Percentiles rank a stretch among this genome's conserved stretches.
Evolutionary conservation across 2,888 invertebrate genomes (phyloP).

Genomic region (Dastarcus helophoroides): DNA sequence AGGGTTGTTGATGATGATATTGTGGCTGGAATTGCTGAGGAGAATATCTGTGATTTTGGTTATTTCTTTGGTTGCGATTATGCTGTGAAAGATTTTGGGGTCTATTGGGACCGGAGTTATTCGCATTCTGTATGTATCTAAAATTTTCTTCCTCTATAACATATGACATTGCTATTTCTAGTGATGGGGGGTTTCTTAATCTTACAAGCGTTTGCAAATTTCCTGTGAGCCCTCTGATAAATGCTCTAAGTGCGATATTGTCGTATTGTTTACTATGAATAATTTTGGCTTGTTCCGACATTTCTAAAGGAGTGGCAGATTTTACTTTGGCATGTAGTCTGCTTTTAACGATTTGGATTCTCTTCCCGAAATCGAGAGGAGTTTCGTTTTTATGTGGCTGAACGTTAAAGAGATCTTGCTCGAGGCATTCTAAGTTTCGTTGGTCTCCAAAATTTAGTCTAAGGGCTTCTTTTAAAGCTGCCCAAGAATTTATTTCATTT

Average conservation of each 20-base stretch:
- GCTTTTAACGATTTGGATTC: conserved; percentile 11
- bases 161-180: conserved; percentile 13
- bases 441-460: conserved; percentile 12
- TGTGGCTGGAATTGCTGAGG: background rate
- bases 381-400: conserved; percentile 9
- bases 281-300: conserved; percentile 4
- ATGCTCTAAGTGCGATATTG: conserved; percentile 8
- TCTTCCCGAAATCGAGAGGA: conserved; percentile 10
- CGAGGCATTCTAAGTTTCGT: conserved; percentile 11
- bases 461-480: conserved; percentile 10
- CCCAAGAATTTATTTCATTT: conserved; percentile 11
- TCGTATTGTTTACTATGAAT: conserved; percentile 10
- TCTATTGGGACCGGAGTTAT: background rate
- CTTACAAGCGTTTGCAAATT: conserved; percentile 11
- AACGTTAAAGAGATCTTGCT: conserved; percentile 9
- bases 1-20: background rate
- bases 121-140: conserved; percentile 9
- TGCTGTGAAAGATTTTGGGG: background rate
- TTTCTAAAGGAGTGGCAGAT: conserved; percentile 4
- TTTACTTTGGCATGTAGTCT: conserved; percentile 9
- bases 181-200: conserved; percentile 12
- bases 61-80: background rate
- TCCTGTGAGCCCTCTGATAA: conserved; percentile 11
- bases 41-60: background rate
- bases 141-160: no score